These are phyloP conservation scores for Chiridota heheva DNA, from an alignment of 35 echinoderm and acorn worm genomes.

Conservation along the genomic window DNA sequence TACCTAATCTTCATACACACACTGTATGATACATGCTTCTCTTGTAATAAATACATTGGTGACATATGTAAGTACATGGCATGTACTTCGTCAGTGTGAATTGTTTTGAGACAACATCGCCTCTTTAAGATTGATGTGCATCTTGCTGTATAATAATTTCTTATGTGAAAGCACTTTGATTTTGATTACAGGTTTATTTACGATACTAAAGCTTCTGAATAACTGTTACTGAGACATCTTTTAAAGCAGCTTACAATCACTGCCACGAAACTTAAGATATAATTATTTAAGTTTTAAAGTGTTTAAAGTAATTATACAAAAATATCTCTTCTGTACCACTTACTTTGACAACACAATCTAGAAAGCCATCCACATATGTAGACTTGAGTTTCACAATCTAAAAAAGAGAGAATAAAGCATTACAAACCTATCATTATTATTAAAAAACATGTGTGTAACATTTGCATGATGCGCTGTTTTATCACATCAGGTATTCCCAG, in stretches of 20 bases:
- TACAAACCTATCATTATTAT: not conserved
- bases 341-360: conserved; percentile 72
- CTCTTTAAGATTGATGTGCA: no score
- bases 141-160: not conserved
- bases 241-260: not conserved
- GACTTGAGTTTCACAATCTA: conserved; percentile 91
- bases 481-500: no score
- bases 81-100: no score
- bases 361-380: conserved; percentile 83
- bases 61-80: no score
- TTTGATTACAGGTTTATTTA: not conserved
- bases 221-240: not conserved
- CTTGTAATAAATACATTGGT: no score
- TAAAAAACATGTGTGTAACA: not conserved
- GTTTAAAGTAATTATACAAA: not conserved
- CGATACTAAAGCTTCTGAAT: not conserved
- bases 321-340: conserved; percentile 29
- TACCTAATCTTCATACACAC: no score
- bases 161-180: not conserved
- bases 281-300: not conserved
- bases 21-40: no score
- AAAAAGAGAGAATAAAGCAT: not conserved
- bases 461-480: not conserved
- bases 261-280: not conserved
- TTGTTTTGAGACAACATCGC: no score